These are phyloP conservation scores for Parazoanthus atlanticus DNA, from an alignment of 92 coral and sea anemone genomes.

Conservation along the genomic window DNA sequence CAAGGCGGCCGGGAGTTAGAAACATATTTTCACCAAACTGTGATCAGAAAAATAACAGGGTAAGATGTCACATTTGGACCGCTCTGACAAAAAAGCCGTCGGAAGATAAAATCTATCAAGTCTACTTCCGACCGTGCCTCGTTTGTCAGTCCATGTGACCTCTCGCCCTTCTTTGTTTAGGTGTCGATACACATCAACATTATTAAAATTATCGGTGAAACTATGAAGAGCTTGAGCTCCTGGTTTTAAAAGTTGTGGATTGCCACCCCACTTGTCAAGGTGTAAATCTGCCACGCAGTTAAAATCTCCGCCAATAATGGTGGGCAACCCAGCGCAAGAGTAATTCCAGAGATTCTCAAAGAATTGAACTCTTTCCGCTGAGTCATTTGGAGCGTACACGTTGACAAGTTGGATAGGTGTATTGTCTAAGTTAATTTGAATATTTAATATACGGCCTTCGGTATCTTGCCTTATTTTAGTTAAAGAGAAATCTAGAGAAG, in stretches of 20 bases:
- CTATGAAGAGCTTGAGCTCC: not conserved
- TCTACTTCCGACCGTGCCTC: not conserved
- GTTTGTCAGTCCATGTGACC: not conserved
- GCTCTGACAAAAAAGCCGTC: not conserved
- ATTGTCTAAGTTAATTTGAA: not conserved
- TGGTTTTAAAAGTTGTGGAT: not conserved
- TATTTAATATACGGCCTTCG: not conserved
- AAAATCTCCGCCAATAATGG: not conserved
- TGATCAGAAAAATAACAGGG: not conserved
- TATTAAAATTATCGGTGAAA: not conserved
- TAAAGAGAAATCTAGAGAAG: constrained; percentile 4
- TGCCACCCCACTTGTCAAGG: not conserved
- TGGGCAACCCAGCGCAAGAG: not conserved
- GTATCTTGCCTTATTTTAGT: not conserved
- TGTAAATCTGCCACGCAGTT: not conserved
- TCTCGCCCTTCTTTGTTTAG: not conserved
- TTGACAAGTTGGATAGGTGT: not conserved
- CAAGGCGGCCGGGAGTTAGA: not conserved
- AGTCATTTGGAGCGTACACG: not conserved
- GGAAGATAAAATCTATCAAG: not conserved
- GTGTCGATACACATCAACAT: not conserved
- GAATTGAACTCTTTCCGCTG: not conserved
- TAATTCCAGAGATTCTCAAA: not conserved
- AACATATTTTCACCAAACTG: not conserved
- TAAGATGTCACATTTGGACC: not conserved